Evolutionary conservation across 92 coral and sea anemone genomes (phyloP).

Genomic region (Phenganax marumi): DNA sequence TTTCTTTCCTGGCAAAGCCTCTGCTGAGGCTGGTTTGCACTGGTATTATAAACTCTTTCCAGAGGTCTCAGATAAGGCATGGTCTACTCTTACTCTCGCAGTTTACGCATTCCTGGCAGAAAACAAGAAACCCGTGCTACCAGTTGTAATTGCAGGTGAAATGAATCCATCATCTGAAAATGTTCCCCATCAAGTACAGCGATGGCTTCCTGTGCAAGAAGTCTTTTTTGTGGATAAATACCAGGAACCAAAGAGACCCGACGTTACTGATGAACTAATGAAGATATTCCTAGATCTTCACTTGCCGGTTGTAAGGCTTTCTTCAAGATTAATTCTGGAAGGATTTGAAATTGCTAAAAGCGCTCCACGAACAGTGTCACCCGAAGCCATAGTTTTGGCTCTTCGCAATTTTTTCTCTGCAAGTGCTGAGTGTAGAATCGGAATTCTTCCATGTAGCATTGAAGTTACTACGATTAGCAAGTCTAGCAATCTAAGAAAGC

Average conservation of each 20-base stretch:
- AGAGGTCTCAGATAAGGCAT: not conserved
- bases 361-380: not conserved
- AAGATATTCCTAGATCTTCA: constrained; percentile 31
- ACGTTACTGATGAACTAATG: not conserved
- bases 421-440: constrained; percentile 23
- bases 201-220: constrained; percentile 37
- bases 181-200: constrained; percentile 10
- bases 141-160: constrained; percentile 32
- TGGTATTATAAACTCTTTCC: constrained; percentile 51
- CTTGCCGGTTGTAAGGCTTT: constrained; percentile 24
- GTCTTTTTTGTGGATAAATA: constrained; percentile 19
- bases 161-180: not conserved
- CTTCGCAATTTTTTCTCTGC: not conserved
- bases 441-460: constrained; percentile 28
- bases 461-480: constrained; percentile 24
- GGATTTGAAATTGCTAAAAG: constrained; percentile 17
- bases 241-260: not conserved
- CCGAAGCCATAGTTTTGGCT: constrained; percentile 21
- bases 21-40: constrained; percentile 6
- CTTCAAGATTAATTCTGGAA: not conserved
- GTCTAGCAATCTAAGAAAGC: constrained; percentile 1
- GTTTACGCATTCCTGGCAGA: constrained; percentile 21
- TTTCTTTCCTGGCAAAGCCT: constrained; percentile 18
- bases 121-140: constrained; percentile 21
- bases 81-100: constrained; percentile 13